These are phyloP conservation scores for Nasonia giraulti DNA, from an alignment of 1,140 invertebrate species.

Conservation along the genomic window DNA sequence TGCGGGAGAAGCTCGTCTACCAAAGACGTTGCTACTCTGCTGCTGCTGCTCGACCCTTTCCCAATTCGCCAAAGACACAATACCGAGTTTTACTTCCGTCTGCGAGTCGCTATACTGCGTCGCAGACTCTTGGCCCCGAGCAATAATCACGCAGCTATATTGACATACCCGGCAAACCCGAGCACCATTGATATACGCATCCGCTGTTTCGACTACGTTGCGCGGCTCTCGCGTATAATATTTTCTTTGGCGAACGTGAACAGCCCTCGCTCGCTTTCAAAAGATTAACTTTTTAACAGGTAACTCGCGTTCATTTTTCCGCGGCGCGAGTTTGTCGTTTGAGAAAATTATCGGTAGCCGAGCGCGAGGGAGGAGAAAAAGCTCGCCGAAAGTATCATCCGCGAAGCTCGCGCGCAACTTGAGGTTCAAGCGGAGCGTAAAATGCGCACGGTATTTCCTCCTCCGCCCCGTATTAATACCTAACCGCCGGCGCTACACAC, in stretches of 20 bases:
- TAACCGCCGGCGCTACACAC: slow-evolving; percentile 54
- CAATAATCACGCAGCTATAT: slow-evolving; percentile 12
- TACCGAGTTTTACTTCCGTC: slow-evolving; percentile 30
- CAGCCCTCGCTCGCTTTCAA: not conserved
- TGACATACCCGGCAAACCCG: not conserved
- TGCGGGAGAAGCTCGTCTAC: slow-evolving; percentile 20
- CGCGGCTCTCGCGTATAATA: not conserved
- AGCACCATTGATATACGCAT: not conserved
- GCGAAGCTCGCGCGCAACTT: slow-evolving; percentile 51
- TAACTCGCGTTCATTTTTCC: not conserved
- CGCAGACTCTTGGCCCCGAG: not conserved
- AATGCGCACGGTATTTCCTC: slow-evolving; percentile 63
- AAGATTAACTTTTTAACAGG: not conserved
- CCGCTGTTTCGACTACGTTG: not conserved
- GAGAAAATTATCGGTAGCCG: slow-evolving; percentile 39
- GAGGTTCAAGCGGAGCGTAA: slow-evolving; percentile 63
- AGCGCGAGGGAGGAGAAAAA: slow-evolving; percentile 24
- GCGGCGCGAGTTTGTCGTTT: not conserved
- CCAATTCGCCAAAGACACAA: slow-evolving; percentile 29
- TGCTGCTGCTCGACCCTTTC: slow-evolving; percentile 17
- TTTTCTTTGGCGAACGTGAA: not conserved
- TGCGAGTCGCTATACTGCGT: not conserved
- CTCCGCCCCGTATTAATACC: slow-evolving; percentile 64
- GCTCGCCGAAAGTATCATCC: slow-evolving; percentile 49
- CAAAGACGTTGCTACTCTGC: slow-evolving; percentile 39